phyloP scores from a whole-genome alignment of 2,113 vertebrate genomes.

The Engystomops pustulosus region DNA sequence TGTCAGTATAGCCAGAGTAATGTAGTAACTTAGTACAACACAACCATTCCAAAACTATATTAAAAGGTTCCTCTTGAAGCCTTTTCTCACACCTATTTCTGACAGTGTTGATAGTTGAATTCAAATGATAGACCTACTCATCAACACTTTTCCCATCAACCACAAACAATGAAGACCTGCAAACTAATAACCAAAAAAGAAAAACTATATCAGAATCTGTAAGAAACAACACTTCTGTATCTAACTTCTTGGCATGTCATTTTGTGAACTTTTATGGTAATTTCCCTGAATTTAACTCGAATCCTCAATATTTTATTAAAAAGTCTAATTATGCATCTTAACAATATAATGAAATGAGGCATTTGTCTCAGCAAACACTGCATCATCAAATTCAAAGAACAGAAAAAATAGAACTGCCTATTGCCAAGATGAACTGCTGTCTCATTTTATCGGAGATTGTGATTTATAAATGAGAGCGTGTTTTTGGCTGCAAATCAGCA shows the following conservation, averaged over 20 bases:
- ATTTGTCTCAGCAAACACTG: slow-evolving; percentile 40
- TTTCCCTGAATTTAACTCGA: slow-evolving; percentile 6
- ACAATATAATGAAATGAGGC: slow-evolving; percentile 39
- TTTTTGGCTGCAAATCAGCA: slow-evolving; percentile 52
- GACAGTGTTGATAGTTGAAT: too few species aligned
- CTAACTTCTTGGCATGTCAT: neutral
- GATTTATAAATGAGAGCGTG: slow-evolving; percentile 54
- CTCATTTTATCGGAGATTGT: slow-evolving; percentile 51
- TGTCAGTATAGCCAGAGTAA: too few species aligned
- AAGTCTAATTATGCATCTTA: slow-evolving; percentile 43
- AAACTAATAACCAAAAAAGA: too few species aligned
- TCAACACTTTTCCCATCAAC: too few species aligned
- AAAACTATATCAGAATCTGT: neutral
- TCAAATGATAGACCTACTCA: too few species aligned
- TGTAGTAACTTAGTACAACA: too few species aligned
- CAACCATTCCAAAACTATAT: too few species aligned
- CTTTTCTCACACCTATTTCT: too few species aligned
- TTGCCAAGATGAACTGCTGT: slow-evolving; percentile 53
- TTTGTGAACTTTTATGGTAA: neutral
- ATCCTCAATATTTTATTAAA: slow-evolving; percentile 22
- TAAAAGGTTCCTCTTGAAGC: too few species aligned
- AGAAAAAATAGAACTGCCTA: slow-evolving; percentile 4
- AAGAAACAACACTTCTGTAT: neutral
- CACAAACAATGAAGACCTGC: too few species aligned
- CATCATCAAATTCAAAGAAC: slow-evolving; percentile 43